Base-by-base conservation (phyloP, 2,888 invertebrate genomes). In the Leptinotarsa rubiginosa region DNA sequence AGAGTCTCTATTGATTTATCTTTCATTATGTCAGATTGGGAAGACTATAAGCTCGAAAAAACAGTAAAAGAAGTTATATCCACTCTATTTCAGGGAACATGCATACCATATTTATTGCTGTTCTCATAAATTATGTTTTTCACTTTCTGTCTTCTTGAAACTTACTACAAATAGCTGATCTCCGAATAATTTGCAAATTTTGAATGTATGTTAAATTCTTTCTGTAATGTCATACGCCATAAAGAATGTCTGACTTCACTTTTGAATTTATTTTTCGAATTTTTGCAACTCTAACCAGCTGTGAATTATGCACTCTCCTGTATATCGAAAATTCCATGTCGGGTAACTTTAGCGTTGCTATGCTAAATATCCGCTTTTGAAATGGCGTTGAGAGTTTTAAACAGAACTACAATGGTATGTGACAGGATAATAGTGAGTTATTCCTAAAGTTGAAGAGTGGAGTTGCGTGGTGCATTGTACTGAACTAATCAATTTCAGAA, bases 391-490 rank as follows among this genome's bases (percentile, higher is more conserved):
- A 62, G 62, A 62, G 31, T 62, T 41, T 62, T 62, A 62, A 62
- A 62, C 62, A 5, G 41, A 62, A 62, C 31, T 41, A 31, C 62
- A 62, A 62, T 41, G 62, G 62, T 62, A 62, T 62, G 62, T 62
- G 62, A 62, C 62, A 62, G 62, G 41, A n/a, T 62, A 62, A 62
- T 62, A 31, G 62, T 62, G 62, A 62, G 62, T 62, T 62, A 62
- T 62, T 62, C n/a, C 31, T 16, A 12, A 62, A 62, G 62, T 62
- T 62, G 62, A 62, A 62, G 16, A 62, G n/a, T 62, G n/a, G 31
- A 62, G 41, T 62, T 62, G 56, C 22, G 22, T 56, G 62, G 41
- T 62, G 62, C 62, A 62, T 31, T 62, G 41, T 31, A 31, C 62
- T 22, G 22, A 56, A 41, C 62, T 62, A 62, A 62, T 62, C 62